A percentile compares a stretch with the other conserved stretches of the same genome.
These are phyloP conservation scores for Trinorchestia longiramus DNA, from an alignment of 1,140 invertebrate genomes.

Conservation along the genomic window DNA sequence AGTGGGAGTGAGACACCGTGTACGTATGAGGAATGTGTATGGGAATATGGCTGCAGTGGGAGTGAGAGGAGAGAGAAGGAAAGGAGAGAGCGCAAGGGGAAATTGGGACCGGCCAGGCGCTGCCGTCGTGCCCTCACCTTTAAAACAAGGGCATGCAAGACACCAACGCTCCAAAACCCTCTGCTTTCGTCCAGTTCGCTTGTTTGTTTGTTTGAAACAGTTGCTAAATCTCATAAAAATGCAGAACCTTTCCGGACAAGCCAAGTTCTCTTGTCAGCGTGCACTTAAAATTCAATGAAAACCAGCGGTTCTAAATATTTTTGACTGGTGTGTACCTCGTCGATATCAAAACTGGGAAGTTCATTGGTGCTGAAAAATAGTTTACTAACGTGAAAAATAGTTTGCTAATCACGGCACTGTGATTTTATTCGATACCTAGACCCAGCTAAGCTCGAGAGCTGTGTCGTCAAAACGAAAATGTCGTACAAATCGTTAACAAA, in stretches of 20 bases:
- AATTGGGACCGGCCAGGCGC: neutral
- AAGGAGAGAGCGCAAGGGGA: neutral
- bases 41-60: neutral
- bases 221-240: slow-evolving; percentile 43
- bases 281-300: slow-evolving; percentile 34
- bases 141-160: slow-evolving; percentile 53
- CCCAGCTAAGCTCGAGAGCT: neutral
- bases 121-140: slow-evolving; percentile 11
- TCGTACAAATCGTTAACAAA: neutral
- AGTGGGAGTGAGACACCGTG: neutral
- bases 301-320: neutral
- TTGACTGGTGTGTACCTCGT: neutral
- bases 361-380: neutral
- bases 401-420: neutral
- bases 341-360: neutral
- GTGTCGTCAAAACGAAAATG: neutral
- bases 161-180: slow-evolving; percentile 45
- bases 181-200: slow-evolving; percentile 23
- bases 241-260: slow-evolving; percentile 36
- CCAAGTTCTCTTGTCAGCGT: neutral
- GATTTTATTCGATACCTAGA: neutral
- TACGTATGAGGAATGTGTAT: neutral
- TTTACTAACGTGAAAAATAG: too few species aligned
- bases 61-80: neutral
- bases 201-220: slow-evolving; percentile 38